A percentile compares a stretch with the other conserved stretches of the same genome.
Evolutionary conservation across 2,888 invertebrate species (phyloP).

Genomic region (Xylota segnis): DNA sequence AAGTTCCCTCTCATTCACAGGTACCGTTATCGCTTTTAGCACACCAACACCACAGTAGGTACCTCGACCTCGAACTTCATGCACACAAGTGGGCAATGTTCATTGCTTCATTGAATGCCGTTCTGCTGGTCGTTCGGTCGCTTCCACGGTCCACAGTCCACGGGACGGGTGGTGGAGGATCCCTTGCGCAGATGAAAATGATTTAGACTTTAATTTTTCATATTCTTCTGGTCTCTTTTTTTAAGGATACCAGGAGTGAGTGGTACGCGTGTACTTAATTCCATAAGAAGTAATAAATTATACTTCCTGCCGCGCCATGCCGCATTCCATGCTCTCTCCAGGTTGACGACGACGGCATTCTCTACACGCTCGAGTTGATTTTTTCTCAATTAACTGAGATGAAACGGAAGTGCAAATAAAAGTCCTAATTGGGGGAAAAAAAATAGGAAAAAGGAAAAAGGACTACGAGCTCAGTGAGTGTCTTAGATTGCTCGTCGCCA

Average conservation of each 20-base stretch:
- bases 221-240: slow-evolving; percentile 6
- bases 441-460: slow-evolving; percentile 2
- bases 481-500: slow-evolving; percentile 14
- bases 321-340: slow-evolving; percentile 12
- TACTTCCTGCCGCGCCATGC: slow-evolving; percentile 23
- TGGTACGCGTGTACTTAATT: slow-evolving; percentile 35
- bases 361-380: slow-evolving; percentile 28
- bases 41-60: slow-evolving; percentile 55
- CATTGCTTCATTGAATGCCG: slow-evolving; percentile 67
- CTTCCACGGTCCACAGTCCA: background rate
- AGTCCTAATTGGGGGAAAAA: slow-evolving; percentile 42
- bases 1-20: slow-evolving; percentile 67
- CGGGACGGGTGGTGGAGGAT: slow-evolving; percentile 24
- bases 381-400: slow-evolving; percentile 44
- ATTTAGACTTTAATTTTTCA: slow-evolving; percentile 48
- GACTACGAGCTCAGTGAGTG: background rate
- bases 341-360: background rate
- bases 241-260: background rate
- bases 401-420: slow-evolving; percentile 41
- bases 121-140: slow-evolving; percentile 23
- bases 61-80: slow-evolving; percentile 76
- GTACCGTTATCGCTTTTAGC: slow-evolving; percentile 46
- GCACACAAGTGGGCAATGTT: slow-evolving; percentile 75
- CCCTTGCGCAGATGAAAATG: slow-evolving; percentile 59
- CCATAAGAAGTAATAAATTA: slow-evolving; percentile 33